A percentile compares a stretch with the other conserved stretches of the same genome.
Evolutionary conservation across 2,888 invertebrate genomes (phyloP).

Genomic region (Furcula furcula): DNA sequence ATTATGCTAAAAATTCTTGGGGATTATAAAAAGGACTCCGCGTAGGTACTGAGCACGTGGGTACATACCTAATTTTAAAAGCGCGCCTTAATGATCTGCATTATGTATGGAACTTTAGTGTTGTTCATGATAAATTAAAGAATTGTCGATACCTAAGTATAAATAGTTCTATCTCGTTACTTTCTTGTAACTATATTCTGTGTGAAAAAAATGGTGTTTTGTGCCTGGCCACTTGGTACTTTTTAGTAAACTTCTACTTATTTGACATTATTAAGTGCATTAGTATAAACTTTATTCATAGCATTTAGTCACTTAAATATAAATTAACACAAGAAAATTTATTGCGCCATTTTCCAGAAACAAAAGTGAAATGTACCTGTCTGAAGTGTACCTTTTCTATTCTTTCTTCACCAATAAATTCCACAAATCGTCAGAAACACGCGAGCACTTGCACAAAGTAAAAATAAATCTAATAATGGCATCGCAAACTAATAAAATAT

Average conservation of each 20-base stretch:
- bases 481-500: conserved; percentile 23
- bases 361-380: too few relatives aligned
- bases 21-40: conserved; percentile 70
- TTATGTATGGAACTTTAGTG: conserved; percentile 52
- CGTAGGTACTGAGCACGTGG: too few relatives aligned
- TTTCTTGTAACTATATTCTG: too few relatives aligned
- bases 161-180: too few relatives aligned
- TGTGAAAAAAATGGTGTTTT: too few relatives aligned
- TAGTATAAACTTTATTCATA: too few relatives aligned
- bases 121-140: conserved; percentile 16
- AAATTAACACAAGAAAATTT: too few relatives aligned
- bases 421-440: conserved; percentile 10
- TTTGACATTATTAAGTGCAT: too few relatives aligned
- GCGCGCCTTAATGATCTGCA: conserved; percentile 65
- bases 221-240: too few relatives aligned
- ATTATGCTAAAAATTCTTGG: conserved; percentile 68
- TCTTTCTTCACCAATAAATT: neutral
- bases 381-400: neutral
- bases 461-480: conserved; percentile 7
- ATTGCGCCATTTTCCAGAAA: too few relatives aligned
- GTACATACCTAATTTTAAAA: conserved; percentile 70
- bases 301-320: too few relatives aligned
- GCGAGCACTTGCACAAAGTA: conserved; percentile 10
- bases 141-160: conserved; percentile 12
- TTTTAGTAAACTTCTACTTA: too few relatives aligned